Percentiles rank a stretch among this genome's conserved stretches.
phyloP scores from a whole-genome alignment of 2,888 invertebrate genomes.

The Lobophora halterata region DNA sequence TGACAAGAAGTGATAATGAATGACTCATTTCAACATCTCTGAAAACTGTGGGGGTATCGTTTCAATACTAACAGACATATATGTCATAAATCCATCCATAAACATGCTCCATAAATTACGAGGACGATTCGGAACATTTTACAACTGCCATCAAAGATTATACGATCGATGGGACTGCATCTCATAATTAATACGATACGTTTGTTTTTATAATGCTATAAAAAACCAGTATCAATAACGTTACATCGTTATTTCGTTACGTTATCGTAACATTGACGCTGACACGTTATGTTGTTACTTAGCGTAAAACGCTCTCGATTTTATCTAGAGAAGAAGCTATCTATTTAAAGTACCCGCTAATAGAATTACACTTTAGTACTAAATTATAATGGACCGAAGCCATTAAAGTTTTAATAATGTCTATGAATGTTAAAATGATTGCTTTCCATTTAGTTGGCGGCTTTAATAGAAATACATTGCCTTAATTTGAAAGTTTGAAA shows the following conservation, averaged over 20 bases:
- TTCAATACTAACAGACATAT: conserved; percentile 45
- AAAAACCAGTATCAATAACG: conserved; percentile 66
- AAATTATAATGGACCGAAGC: conserved; percentile 47
- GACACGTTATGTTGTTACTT: conserved; percentile 50
- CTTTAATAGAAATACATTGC: conserved; percentile 48
- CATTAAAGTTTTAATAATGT: conserved; percentile 53
- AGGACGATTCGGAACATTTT: conserved; percentile 78
- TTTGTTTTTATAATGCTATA: conserved; percentile 78
- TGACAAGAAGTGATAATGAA: too few species aligned
- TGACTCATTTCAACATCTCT: neutral
- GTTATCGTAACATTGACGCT: conserved; percentile 35
- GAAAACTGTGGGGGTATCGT: conserved; percentile 16
- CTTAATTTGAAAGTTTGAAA: conserved; percentile 42
- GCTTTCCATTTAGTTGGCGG: conserved; percentile 45
- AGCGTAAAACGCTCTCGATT: conserved; percentile 59
- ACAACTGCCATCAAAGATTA: conserved; percentile 76
- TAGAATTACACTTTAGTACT: conserved; percentile 49
- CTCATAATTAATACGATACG: conserved; percentile 78
- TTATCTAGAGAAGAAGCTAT: conserved; percentile 47
- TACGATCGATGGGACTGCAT: conserved; percentile 73
- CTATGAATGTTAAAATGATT: conserved; percentile 54
- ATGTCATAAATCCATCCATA: conserved; percentile 72
- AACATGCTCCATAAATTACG: conserved; percentile 79
- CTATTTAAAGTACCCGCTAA: conserved; percentile 38
- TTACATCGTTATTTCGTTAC: conserved; percentile 58